Evolutionary conservation across 30 jellyfish, hydroid and myxozoan genomes (phyloP).

Genomic region (Hydractinia echinata): DNA sequence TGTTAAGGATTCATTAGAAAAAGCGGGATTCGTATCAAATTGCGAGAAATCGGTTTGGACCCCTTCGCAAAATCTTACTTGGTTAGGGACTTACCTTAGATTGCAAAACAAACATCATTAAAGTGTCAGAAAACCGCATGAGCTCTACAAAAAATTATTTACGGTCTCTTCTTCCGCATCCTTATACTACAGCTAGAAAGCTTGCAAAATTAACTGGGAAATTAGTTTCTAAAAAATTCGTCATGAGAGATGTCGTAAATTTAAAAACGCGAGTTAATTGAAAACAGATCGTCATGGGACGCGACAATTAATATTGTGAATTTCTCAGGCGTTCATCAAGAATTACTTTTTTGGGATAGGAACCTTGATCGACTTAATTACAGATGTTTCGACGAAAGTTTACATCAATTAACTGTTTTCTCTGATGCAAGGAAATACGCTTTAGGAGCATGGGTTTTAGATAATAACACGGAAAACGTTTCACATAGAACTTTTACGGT

Average conservation of each 20-base stretch:
- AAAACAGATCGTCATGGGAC: no score
- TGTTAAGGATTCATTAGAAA: neutral
- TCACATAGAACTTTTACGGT: no score
- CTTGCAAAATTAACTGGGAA: slow-evolving; percentile 31
- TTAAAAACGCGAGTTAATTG: slow-evolving; percentile 30
- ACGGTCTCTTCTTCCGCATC: neutral
- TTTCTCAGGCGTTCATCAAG: no score
- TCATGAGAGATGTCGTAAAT: neutral
- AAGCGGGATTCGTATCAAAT: slow-evolving; percentile 18
- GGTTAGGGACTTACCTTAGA: slow-evolving; percentile 26
- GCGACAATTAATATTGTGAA: no score
- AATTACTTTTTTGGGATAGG: no score
- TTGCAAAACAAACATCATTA: neutral
- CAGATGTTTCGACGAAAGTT: no score
- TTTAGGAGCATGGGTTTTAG: no score
- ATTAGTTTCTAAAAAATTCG: slow-evolving; percentile 27
- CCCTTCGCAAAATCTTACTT: slow-evolving; percentile 15
- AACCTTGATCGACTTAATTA: no score
- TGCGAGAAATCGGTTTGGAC: slow-evolving; percentile 36
- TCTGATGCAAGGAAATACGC: no score
- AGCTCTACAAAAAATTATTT: slow-evolving; percentile 2
- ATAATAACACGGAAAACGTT: no score
- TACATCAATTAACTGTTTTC: no score
- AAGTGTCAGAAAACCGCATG: slow-evolving; percentile 20
- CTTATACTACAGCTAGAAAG: slow-evolving; percentile 32